A percentile compares a stretch with the other conserved stretches of the same genome.
Conservation (phyloP, 2,797 vertebrate species). For the Hippoglossus hippoglossus region DNA sequence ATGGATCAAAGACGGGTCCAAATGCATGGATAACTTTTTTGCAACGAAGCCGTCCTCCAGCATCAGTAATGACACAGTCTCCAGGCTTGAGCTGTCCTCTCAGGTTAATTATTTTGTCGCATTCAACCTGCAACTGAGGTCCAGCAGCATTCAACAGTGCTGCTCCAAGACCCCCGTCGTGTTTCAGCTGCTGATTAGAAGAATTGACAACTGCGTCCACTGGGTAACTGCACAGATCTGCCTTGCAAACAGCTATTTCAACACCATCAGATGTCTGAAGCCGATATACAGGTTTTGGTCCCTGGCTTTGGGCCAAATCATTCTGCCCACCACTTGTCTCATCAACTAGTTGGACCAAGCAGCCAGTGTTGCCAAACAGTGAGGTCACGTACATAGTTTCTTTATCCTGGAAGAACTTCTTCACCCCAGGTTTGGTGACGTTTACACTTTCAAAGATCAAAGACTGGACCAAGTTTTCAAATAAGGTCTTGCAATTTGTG, state of each 20-base stretch:
- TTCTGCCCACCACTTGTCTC: constrained; percentile 2
- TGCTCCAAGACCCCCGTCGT: constrained; percentile 74
- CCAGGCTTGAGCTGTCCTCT: constrained; percentile 68
- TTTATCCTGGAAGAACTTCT: constrained; percentile 82
- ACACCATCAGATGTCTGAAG: constrained; percentile 75
- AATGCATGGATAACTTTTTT: constrained; percentile 87
- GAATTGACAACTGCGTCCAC: constrained; percentile 86
- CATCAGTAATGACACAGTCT: constrained; percentile 65
- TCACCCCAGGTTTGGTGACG: constrained; percentile 83
- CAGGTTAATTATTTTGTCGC: constrained; percentile 66
- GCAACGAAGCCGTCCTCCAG: constrained; percentile 85
- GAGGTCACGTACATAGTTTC: constrained; percentile 52
- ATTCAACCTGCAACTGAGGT: constrained; percentile 82
- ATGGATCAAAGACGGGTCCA: constrained; percentile 78
- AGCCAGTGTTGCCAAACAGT: constrained; percentile 67
- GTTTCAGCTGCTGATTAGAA: constrained; percentile 75
- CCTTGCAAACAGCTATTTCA: constrained; percentile 80
- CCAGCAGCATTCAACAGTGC: constrained; percentile 85
- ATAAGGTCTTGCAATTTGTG: constrained; percentile 9
- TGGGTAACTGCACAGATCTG: constrained; percentile 81
- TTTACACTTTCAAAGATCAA: constrained; percentile 65
- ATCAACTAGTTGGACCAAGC: constrained; percentile 84
- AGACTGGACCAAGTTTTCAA: constrained; percentile 69
- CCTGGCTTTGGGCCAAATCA: not conserved
- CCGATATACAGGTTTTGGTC: constrained; percentile 32